Conservation (phyloP, 2,888 invertebrate genomes). For the Erebia palarica region DNA sequence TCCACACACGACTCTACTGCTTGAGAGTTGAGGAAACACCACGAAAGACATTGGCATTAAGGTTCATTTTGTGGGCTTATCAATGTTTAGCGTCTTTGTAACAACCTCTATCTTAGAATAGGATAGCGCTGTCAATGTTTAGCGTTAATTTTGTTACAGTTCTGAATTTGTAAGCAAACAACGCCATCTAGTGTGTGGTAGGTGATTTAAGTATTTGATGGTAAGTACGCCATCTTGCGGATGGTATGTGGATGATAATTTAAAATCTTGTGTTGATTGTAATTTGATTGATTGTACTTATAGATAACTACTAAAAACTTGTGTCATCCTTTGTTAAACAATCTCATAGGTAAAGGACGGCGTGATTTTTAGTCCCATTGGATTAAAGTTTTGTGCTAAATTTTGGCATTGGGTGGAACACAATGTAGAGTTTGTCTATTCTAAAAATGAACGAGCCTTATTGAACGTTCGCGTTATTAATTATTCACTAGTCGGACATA, state of each 20-base stretch:
- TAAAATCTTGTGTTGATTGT: slow-evolving; percentile 14
- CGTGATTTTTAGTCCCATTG: neutral
- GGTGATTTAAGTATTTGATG: slow-evolving; percentile 16
- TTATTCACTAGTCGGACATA: no score
- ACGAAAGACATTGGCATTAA: slow-evolving; percentile 22
- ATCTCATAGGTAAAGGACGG: neutral
- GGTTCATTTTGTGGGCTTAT: slow-evolving; percentile 29
- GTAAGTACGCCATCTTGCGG: slow-evolving; percentile 29
- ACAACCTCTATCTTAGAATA: slow-evolving; percentile 21
- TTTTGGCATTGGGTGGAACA: neutral
- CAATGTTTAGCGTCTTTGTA: slow-evolving; percentile 32
- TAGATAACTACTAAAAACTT: neutral
- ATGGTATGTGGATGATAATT: neutral
- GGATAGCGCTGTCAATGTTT: slow-evolving; percentile 19
- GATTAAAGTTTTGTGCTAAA: neutral
- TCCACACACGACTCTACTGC: slow-evolving; percentile 75
- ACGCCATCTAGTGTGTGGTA: slow-evolving; percentile 22
- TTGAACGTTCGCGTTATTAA: no score
- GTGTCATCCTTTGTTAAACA: neutral
- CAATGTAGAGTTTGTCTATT: neutral
- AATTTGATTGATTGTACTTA: neutral
- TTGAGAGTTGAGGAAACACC: slow-evolving; percentile 43
- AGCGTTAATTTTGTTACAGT: slow-evolving; percentile 15
- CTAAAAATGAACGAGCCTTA: no score
- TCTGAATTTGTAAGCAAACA: slow-evolving; percentile 11